Conservation (phyloP, 2,888 invertebrate genomes). For the Philopedon plagiatum region DNA sequence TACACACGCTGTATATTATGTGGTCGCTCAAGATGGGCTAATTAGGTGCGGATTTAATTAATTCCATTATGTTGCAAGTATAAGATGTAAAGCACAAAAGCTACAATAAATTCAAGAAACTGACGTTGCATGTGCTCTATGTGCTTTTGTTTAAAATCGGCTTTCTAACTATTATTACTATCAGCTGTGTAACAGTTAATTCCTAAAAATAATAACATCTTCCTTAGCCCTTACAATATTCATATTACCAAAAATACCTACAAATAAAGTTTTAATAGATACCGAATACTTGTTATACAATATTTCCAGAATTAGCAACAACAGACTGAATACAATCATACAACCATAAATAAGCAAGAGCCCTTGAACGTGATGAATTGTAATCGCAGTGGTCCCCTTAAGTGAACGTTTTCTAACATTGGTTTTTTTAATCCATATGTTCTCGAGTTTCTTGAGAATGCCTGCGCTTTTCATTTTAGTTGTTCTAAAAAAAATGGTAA, state of each 20-base stretch:
- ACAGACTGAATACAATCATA: constrained; percentile 56
- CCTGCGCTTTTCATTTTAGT: constrained; percentile 64
- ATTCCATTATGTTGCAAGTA: too few species aligned
- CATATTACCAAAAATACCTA: background rate
- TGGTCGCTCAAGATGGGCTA: too few species aligned
- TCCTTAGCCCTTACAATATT: background rate
- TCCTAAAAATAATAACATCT: background rate
- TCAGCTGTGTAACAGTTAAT: background rate
- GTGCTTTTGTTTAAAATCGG: too few species aligned
- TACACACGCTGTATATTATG: too few species aligned
- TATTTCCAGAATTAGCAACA: constrained; percentile 59
- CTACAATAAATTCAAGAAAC: too few species aligned
- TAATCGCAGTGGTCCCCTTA: constrained; percentile 57
- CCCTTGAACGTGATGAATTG: constrained; percentile 60
- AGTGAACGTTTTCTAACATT: too few species aligned
- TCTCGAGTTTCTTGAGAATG: constrained; percentile 65
- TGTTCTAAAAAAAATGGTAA: constrained; percentile 62
- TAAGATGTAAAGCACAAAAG: too few species aligned
- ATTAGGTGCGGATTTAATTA: too few species aligned
- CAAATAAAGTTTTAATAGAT: background rate
- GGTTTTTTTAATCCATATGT: constrained; percentile 62
- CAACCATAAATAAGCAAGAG: constrained; percentile 58
- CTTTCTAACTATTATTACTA: too few species aligned
- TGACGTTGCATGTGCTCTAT: too few species aligned
- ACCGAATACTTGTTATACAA: background rate